A percentile compares a stretch with the other conserved stretches of the same genome.
phyloP scores from a whole-genome alignment of 92 coral and sea anemone genomes.

The Montipora capitata region DNA sequence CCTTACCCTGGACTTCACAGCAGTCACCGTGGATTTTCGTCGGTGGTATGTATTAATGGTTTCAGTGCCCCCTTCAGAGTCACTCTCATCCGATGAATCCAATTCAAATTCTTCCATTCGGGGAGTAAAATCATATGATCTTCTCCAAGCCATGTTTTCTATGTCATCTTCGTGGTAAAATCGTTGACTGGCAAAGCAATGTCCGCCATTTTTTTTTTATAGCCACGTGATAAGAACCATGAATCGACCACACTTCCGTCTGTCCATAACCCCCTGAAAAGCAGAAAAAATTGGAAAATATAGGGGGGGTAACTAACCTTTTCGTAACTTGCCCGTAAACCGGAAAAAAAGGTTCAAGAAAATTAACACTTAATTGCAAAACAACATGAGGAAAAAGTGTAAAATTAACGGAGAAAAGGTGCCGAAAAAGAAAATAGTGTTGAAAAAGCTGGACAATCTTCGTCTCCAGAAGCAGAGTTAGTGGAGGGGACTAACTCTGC shows the following conservation, averaged over 20 bases:
- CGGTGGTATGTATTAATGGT: conserved; percentile 87
- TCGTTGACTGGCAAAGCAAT: conserved; percentile 22
- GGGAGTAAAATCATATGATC: conserved; percentile 89
- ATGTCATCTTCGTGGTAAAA: conserved; percentile 15
- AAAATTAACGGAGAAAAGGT: too few relatives aligned
- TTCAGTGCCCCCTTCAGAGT: conserved; percentile 86
- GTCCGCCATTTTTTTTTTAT: conserved; percentile 87
- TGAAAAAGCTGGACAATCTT: too few relatives aligned
- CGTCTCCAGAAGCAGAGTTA: too few relatives aligned
- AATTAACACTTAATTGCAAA: conserved; percentile 1
- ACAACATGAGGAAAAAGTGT: neutral
- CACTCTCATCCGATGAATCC: conserved; percentile 94
- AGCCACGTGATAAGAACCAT: conserved; percentile 69
- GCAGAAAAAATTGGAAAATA: neutral
- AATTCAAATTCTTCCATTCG: conserved; percentile 85
- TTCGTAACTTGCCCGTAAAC: neutral
- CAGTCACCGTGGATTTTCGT: conserved; percentile 90
- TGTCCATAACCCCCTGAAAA: conserved; percentile 52
- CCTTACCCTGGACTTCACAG: conserved; percentile 91
- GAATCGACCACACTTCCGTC: conserved; percentile 54
- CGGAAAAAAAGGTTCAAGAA: conserved; percentile 13
- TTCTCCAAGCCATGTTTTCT: conserved; percentile 70
- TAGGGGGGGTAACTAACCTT: neutral
- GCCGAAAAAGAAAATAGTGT: too few relatives aligned
- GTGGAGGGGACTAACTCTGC: too few relatives aligned